Percentiles rank a stretch among this genome's conserved stretches.
Evolutionary conservation across 2,113 vertebrate genomes (phyloP).

Genomic region (Vulpes lagopus): DNA sequence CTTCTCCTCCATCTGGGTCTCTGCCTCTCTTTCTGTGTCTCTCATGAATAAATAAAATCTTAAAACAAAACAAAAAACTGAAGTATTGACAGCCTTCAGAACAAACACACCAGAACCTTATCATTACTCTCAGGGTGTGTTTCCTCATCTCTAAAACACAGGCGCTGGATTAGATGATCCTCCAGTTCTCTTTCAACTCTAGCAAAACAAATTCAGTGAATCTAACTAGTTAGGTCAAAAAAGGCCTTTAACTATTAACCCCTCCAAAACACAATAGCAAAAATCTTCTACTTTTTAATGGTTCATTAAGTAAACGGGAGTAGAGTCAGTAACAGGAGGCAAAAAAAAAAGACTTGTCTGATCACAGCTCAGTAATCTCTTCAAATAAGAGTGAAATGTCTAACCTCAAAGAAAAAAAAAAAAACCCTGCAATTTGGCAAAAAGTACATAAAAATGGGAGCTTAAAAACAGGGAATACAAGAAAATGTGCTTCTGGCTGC

Average conservation of each 20-base stretch:
- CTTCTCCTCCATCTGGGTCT: too few species aligned
- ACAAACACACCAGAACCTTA: not conserved
- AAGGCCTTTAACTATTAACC: constrained; percentile 21
- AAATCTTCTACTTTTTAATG: not conserved
- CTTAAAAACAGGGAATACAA: constrained; percentile 8
- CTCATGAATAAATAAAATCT: too few species aligned
- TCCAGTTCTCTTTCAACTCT: not conserved
- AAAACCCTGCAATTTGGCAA: not conserved
- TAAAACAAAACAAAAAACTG: too few species aligned
- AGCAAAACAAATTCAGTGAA: constrained; percentile 10
- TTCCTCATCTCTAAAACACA: not conserved
- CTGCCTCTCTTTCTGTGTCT: too few species aligned
- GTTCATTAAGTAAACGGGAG: not conserved
- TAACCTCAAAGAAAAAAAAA: not conserved
- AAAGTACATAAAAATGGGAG: not conserved
- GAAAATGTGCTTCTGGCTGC: not conserved
- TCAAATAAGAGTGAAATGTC: not conserved
- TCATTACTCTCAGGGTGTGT: not conserved
- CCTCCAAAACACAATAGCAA: not conserved
- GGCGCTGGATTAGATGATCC: not conserved
- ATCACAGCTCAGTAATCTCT: not conserved
- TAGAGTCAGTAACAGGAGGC: not conserved
- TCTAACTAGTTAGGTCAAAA: not conserved
- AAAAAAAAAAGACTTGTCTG: not conserved
- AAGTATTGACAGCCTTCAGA: not conserved